Evolutionary conservation across 2,888 invertebrate genomes (phyloP).

Genomic region (Aplocera efformata): DNA sequence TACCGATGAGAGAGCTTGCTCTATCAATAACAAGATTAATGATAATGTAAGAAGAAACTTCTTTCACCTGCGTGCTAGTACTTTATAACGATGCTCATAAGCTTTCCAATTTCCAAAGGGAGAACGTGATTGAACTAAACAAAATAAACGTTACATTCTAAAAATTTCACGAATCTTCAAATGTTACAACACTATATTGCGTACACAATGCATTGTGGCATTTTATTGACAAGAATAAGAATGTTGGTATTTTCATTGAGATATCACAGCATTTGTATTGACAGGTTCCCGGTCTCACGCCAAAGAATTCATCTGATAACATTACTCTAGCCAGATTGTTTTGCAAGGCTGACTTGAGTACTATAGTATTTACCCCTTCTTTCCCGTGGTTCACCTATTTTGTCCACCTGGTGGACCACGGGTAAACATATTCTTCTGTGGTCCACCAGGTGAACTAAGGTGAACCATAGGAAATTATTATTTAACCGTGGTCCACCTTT

Average conservation of each 20-base stretch:
- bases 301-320: constrained; percentile 32
- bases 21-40: constrained; percentile 18
- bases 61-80: constrained; percentile 16
- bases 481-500: too few relatives aligned
- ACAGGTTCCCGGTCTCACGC: constrained; percentile 56
- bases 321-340: constrained; percentile 17
- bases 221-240: constrained; percentile 5
- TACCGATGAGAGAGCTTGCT: constrained; percentile 1
- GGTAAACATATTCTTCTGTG: too few relatives aligned
- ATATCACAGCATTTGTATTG: constrained; percentile 10
- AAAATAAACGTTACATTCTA: too few relatives aligned
- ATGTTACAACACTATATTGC: neutral
- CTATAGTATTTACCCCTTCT: too few relatives aligned
- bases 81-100: constrained; percentile 29
- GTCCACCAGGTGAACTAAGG: too few relatives aligned
- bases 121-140: constrained; percentile 28
- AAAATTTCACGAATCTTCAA: constrained; percentile 10
- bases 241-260: constrained; percentile 4
- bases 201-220: constrained; percentile 1
- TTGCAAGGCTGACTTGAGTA: constrained; percentile 16
- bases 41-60: constrained; percentile 8
- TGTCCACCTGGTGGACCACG: too few relatives aligned
- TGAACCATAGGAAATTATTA: too few relatives aligned
- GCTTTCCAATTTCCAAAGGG: constrained; percentile 50
- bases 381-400: too few relatives aligned